Evolutionary conservation across 2,888 invertebrate species (phyloP).

Genomic region (Ophioninae sp.): DNA sequence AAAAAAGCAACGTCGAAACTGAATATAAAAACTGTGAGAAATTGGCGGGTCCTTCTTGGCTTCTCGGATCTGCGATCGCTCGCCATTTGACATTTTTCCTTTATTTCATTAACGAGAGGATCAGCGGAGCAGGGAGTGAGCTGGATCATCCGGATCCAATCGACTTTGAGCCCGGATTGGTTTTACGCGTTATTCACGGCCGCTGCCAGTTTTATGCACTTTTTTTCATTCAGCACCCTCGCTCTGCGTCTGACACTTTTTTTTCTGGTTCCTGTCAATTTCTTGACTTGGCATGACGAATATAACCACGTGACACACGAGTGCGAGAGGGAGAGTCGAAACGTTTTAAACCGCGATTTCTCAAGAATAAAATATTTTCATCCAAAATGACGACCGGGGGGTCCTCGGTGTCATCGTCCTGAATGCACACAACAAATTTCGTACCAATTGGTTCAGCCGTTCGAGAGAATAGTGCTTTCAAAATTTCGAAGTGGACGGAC

Average conservation of each 20-base stretch:
- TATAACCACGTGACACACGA: too few species aligned
- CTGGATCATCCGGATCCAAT: slow-evolving; percentile 29
- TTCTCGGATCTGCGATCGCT: slow-evolving; percentile 22
- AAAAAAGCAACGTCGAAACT: background rate
- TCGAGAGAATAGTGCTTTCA: too few species aligned
- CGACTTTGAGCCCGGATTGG: slow-evolving; percentile 52
- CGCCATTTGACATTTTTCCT: slow-evolving; percentile 29
- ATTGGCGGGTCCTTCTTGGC: background rate
- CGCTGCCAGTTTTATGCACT: slow-evolving; percentile 14
- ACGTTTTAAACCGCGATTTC: too few species aligned
- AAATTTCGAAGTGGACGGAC: too few species aligned
- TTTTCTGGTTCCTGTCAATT: slow-evolving; percentile 20
- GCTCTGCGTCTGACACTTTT: background rate
- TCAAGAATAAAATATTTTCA: too few species aligned
- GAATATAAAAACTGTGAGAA: background rate
- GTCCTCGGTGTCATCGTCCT: too few species aligned
- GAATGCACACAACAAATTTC: too few species aligned
- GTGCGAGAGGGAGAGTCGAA: too few species aligned
- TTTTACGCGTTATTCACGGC: slow-evolving; percentile 33
- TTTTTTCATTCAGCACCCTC: background rate
- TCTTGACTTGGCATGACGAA: too few species aligned
- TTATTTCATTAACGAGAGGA: slow-evolving; percentile 52
- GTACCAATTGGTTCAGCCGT: too few species aligned
- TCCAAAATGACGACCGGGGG: too few species aligned
- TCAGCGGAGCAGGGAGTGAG: background rate